Conservation (phyloP, 30 jellyfish, hydroid and myxozoan genomes). For the Aurelia sp. region DNA sequence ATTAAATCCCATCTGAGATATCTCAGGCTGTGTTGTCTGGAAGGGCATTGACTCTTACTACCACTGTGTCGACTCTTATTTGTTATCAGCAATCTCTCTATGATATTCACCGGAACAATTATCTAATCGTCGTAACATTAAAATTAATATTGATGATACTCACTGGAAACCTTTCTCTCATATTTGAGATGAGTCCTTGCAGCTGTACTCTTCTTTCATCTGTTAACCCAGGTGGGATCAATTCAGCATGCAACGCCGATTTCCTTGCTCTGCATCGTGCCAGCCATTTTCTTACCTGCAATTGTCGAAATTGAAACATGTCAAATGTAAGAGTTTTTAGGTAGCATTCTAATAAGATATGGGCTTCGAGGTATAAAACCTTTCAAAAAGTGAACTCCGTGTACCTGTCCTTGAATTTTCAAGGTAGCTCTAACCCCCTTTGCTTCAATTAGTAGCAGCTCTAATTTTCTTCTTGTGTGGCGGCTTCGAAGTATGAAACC, state of each 20-base stretch:
- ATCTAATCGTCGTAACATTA: not conserved
- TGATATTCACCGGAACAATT: not conserved
- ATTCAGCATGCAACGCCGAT: slow-evolving; percentile 37
- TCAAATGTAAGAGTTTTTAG: not conserved
- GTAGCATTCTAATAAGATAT: not conserved
- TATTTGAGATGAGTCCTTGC: slow-evolving; percentile 62
- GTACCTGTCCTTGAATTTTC: slow-evolving; percentile 78
- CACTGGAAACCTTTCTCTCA: slow-evolving; percentile 80
- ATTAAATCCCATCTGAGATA: too few species aligned
- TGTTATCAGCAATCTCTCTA: not conserved
- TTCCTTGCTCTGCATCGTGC: slow-evolving; percentile 57
- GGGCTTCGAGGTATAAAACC: not conserved
- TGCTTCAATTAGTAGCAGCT: slow-evolving; percentile 25
- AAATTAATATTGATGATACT: not conserved
- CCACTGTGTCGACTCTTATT: too few species aligned
- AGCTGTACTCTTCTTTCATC: slow-evolving; percentile 71
- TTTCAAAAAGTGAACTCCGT: not conserved
- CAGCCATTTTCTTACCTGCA: slow-evolving; percentile 83
- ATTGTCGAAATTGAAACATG: not conserved
- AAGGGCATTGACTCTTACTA: too few species aligned
- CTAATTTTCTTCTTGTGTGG: slow-evolving; percentile 37
- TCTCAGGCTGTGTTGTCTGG: not conserved
- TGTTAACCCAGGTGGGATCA: slow-evolving; percentile 74
- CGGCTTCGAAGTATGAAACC: slow-evolving; percentile 44
- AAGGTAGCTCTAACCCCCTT: slow-evolving; percentile 69